Evolutionary conservation across 2,113 vertebrate genomes (phyloP).

Genomic region (Malurus elegans): DNA sequence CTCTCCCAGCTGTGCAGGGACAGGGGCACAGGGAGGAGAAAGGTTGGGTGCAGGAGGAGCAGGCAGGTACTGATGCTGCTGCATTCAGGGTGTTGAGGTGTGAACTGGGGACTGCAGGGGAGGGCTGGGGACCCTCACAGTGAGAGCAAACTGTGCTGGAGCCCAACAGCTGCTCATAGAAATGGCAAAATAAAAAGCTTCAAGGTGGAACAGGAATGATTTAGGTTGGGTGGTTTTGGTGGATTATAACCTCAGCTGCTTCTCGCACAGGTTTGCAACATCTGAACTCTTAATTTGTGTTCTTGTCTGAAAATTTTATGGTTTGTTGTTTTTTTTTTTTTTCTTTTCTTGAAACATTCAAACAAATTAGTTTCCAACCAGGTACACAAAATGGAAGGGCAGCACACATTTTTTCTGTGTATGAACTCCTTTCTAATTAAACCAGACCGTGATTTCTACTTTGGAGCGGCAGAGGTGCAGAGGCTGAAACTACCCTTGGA

Average conservation of each 20-base stretch:
- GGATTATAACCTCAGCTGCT: background rate
- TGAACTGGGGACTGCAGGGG: background rate
- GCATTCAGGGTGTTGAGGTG: background rate
- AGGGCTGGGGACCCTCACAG: accelerated
- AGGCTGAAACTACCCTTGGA: background rate
- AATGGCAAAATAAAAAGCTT: background rate
- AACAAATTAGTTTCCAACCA: background rate
- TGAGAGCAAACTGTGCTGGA: background rate
- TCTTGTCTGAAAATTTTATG: background rate
- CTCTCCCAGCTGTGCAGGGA: background rate
- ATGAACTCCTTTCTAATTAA: background rate
- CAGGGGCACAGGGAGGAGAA: background rate
- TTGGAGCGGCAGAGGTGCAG: background rate
- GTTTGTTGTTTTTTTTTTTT: background rate
- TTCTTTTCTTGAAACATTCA: background rate
- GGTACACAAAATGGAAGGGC: background rate
- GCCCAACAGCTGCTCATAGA: background rate
- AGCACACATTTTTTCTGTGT: background rate
- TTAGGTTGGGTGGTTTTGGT: background rate
- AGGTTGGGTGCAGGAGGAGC: background rate
- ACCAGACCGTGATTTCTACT: background rate
- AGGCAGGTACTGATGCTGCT: background rate
- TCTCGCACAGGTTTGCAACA: background rate
- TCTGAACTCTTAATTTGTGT: background rate
- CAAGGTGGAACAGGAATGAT: background rate